Base-by-base conservation (phyloP, 2,888 invertebrate genomes). In the Abscondita cerata region DNA sequence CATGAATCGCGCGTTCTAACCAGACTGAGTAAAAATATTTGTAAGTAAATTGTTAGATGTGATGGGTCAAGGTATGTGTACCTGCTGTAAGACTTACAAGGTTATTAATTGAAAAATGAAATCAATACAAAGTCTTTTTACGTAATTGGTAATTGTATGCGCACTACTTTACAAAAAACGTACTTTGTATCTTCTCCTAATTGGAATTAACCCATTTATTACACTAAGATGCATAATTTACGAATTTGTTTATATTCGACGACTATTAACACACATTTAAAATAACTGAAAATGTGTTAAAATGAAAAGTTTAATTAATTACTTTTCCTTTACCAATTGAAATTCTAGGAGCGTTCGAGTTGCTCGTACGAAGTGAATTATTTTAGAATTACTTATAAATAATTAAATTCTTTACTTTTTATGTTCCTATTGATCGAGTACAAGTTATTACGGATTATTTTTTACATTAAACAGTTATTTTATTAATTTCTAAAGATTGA, bases 61-160 rank as follows among this genome's bases (percentile, higher is more conserved):
- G 73, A 75, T 73, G 75, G 73, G 73, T 72, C 75, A 60, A 75
- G 75, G 75, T 73, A 68, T 69, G 62, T 20, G 53, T 25, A 46
- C 18, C 44, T 44, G 15, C 11, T 18, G n/a, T n/a, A 18, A 44
- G 18, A 44, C 19, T 19, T 47, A 59, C 61, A 61, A 61, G 61
- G 56, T 61, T 61, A 40, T 38, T 16, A 44, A 44, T 44, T 18
- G n/a, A 16, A 44, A 11, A 44, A 13, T 6, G n/a, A 18, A 44
- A 44, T 44, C 18, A 18, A 44, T 44, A 38, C 11, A 5, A 38
- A 25, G 25, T 6, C 4, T 25, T 6, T 25, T 25, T 41, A 41
- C 15, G 18, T 41, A 44, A 6, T n/a, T 6, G 9, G 41, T 41
- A 41, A 41, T 41, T 44, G 5, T 9, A 44, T 11, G 18, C 18